Base-by-base conservation (phyloP, 1,140 invertebrate species). In the Matsumurasca onukii region DNA sequence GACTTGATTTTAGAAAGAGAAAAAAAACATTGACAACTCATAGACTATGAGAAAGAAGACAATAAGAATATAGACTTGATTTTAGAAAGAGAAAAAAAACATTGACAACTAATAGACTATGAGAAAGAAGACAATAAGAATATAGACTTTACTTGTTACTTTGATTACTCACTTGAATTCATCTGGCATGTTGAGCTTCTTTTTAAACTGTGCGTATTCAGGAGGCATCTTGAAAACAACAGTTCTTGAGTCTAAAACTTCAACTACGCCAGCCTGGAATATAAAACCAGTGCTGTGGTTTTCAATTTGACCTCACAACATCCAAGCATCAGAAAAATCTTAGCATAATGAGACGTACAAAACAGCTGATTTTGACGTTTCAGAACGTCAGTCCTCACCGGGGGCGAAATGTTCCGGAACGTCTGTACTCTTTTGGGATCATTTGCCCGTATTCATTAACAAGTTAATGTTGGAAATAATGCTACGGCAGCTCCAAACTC, bases 131-230 rank as follows among this genome's bases (percentile, higher is more conserved):
- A 12, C 17, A 45, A 12, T 12, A 45, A 17, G 9, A 15, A 52
- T 20, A 15, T 15, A 15, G 5, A 52, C 3, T 17, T 12, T 5
- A 12, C 20, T 15, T 52, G 5, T 52, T 52, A 12, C 5, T 17
- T 52, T 15, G 20, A 12, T 45, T 45, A 59, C 55, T 59, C 30
- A 59, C 55, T 59, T 59, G 55, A 27, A 59, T 27, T 59, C 22
- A 59, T 27, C 55, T 27, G 55, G 55, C 55, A 59, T 59, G 30
- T 59, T 59, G 24, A 59, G 55, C n/a, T 59, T 59, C 9, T 59
- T 59, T 5, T 27, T 13, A 5, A 12, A 13, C 25, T 59, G 55
- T 24, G 24, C 30, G 24, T 27, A 59, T 29, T 59, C 55, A 22
- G 15, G 55, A 27, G 55, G 55, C 55, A 59, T 59, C 24, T 59